Evolutionary conservation across 2,797 vertebrate genomes (phyloP).

Genomic region (Hozukius guyotensis): DNA sequence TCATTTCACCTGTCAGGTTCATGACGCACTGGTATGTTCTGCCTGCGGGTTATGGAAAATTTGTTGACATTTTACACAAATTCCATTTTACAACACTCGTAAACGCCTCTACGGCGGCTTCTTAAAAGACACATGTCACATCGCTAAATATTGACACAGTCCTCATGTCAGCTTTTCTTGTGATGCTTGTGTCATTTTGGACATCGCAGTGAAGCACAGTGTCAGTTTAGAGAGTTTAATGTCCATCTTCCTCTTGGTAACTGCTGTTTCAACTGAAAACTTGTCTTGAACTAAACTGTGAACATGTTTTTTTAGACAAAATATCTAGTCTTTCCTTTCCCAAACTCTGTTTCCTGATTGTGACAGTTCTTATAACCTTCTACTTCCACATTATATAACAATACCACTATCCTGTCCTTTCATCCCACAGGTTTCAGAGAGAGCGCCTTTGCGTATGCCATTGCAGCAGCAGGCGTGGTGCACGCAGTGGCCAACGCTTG

Average conservation of each 20-base stretch:
- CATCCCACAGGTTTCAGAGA: constrained; percentile 92
- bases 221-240: neutral
- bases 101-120: neutral
- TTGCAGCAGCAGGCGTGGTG: constrained; percentile 93
- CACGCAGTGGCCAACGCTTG: constrained; percentile 97
- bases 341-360: neutral
- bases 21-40: constrained; percentile 17
- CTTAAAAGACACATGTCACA: neutral
- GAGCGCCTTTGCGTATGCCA: constrained; percentile 96
- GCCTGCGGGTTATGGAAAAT: constrained; percentile 38
- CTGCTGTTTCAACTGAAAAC: neutral
- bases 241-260: neutral
- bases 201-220: neutral
- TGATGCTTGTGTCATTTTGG: constrained; percentile 9
- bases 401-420: neutral
- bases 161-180: neutral
- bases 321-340: neutral
- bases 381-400: neutral
- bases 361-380: neutral
- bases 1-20: constrained; percentile 30
- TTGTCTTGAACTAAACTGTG: neutral
- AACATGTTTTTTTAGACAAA: neutral
- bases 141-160: neutral
- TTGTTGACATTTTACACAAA: constrained; percentile 1
- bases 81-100: neutral